Evolutionary conservation across 2,888 invertebrate species (phyloP), one percentile per base, ranked within the genome.

Genomic region (Sphaerophoria rueppellii): DNA sequence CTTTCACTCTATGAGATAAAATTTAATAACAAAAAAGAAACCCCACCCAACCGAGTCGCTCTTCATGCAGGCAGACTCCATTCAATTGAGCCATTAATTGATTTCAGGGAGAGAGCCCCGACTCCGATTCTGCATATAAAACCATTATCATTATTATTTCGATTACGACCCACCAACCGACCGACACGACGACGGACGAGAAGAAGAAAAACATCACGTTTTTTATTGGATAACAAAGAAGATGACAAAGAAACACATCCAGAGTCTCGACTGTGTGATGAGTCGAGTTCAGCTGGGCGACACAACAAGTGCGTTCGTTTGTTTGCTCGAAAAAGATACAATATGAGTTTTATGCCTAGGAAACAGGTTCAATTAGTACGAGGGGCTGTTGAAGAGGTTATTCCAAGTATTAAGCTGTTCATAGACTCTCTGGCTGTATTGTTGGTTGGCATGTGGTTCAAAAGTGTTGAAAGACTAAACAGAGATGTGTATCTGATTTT

Each of bases 71-170:
- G 72, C 71, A 83, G 80, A 83, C 80, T 83, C 83, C 40, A 83
- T 83, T 80, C 83, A 75, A 80, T 83, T 76, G 79, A 83, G 79
- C 67, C 48, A 83, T 79, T 83, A 78, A 83, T 83, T 83, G 82
- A 79, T 79, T 75, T 70, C 74, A 70, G 70, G 60, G 79, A 67
- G 67, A 43, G 43, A 24, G 24, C 24, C 67, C 24, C 48, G 54
- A 40, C 52, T 54, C 24, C 24, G 24, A 24, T 2, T 54, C 52
- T 54, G 54, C 40, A 37, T 40, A 54, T 54, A 52, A 37, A 40
- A 54, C 54, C 54, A 40, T 67, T 67, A 67, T 43, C 12, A 43
- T 43, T 9, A 43, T 9, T 43, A 9, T 40, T 24, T 24, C 24
- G 24, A 24, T 24, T 24, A 24, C 24, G 24, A 24, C 24, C 1